Evolutionary conservation across 2,797 vertebrate genomes (phyloP).

Genomic region (Leuciscus waleckii): DNA sequence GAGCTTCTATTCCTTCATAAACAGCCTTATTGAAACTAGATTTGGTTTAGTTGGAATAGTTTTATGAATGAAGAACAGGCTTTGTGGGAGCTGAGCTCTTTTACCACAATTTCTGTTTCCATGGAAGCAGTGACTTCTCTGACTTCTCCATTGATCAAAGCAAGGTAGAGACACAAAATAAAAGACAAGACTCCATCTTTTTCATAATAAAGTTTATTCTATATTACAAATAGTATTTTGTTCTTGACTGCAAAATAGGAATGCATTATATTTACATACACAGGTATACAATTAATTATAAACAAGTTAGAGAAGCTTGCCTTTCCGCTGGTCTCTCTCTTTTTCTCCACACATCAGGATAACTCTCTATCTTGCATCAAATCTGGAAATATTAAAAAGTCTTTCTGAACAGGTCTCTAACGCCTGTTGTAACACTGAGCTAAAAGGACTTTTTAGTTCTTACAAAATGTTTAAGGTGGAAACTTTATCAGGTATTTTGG

Average conservation of each 20-base stretch:
- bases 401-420: constrained; percentile 87
- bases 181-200: constrained; percentile 70
- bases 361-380: constrained; percentile 81
- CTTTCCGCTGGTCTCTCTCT: constrained; percentile 93
- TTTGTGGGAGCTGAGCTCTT: constrained; percentile 18
- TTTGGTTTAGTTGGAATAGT: constrained; percentile 12
- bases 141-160: constrained; percentile 27
- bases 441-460: constrained; percentile 84
- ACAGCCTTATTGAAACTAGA: background rate
- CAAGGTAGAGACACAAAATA: constrained; percentile 52
- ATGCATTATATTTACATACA: constrained; percentile 99
- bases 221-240: constrained; percentile 99
- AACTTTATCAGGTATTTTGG: constrained; percentile 83
- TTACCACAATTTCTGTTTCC: constrained; percentile 31
- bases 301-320: constrained; percentile 99
- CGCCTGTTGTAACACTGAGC: constrained; percentile 92
- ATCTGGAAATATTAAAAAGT: constrained; percentile 87
- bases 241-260: constrained; percentile 99
- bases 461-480: constrained; percentile 85
- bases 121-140: constrained; percentile 30
- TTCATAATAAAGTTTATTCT: constrained; percentile 99
- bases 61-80: background rate
- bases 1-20: constrained; percentile 9
- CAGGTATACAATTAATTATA: constrained; percentile 99
- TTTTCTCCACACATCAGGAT: constrained; percentile 86